Base-by-base conservation (phyloP, 30 jellyfish, hydroid and myxozoan genomes). In the Turritopsis dohrnii region DNA sequence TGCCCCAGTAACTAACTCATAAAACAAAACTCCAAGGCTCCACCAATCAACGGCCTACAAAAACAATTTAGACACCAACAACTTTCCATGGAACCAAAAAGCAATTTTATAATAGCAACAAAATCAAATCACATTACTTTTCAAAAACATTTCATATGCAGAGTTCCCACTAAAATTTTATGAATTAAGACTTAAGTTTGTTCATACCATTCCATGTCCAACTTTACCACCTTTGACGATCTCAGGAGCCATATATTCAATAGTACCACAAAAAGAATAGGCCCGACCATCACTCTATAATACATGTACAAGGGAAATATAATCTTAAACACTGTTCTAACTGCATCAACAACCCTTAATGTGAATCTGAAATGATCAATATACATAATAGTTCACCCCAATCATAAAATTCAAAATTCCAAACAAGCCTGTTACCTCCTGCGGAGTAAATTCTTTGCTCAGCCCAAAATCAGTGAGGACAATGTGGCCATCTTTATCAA, bases 221-320 rank as follows among this genome's bases (percentile, higher is more conserved):
- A 81, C 84, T 65, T 95, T 79, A 1, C 96, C 98, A 8, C 98
- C 98, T 65, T 84, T 88, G 9, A 93, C 98, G 54, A 93, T 95
- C 79, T 93, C 98, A 27, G 98, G 98, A 28, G 98, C 98, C 98
- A 93, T 93, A 83, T 93, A 93, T 79, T 93, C 98, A n/a, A 93
- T 93, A 7, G 98, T 93, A 8, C 98, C 98, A 89, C 98, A 93
- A 77, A 93, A 93, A 23, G 98, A 93, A 81, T 86, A 93, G 27
- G 98, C 98, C 30, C 98, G 81, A 7, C 96, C 98, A 54, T 89
- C 96, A 82, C 25, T 66, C 98, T 93, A 71, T 30, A 74, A 80
- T 41, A 27, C 25, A 60, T 23, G 21, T 18, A 60, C 0, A 60
- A 23, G 0, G 21, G 73, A 21, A 60, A 0, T 60, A 23, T 60